Base-by-base conservation (phyloP, 2,797 vertebrate species). In the Calcarius lapponicus region DNA sequence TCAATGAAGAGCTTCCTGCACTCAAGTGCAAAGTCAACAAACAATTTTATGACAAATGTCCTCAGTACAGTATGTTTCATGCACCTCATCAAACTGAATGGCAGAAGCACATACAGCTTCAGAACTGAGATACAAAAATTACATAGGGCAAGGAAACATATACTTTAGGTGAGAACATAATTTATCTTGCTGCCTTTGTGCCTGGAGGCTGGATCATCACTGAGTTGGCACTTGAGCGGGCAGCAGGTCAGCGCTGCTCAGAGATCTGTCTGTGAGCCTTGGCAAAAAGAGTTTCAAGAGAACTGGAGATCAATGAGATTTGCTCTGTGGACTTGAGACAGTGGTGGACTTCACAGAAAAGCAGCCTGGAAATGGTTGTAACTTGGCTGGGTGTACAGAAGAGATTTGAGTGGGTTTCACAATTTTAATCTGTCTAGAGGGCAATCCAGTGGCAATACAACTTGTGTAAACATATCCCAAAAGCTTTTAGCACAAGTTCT, bases 1-100 rank as follows among this genome's bases (percentile, higher is more conserved):
- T 83, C 61, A 89, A 36, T 76, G 50, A 90, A 83, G 79, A 88
- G 76, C 71, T 96, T 94, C 80, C 85, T 87, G 91, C 53, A 65
- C 20, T 80, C 64, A 60, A 60, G 58, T 29, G 26, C 32, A 57
- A 86, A 93, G 88, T 89, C 84, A 86, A 76, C 31, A 66, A 81
- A 36, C 5, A 36, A 58, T 79, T 65, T 36, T 51, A 83, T 66
- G 31, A 92, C 62, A 53, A 87, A 70, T 10, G 22, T 90, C 54
- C 47, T 45, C 45, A 81, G 32, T 16, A 88, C 51, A 56, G 10
- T 34, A 26, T 26, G 21, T 72, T 60, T 45, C 28, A n/a, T 1
- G 4, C 25, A 45, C 18, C 34, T 84, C 84, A 72, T 45, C 79
- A 93, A 91, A 74, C 54, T 75, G 43, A 72, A 91, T 2, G 11